A percentile compares a stretch with the other conserved stretches of the same genome.
These are phyloP conservation scores for Lutjanus argentimaculatus DNA, from an alignment of 2,797 vertebrate genomes.

Conservation along the genomic window DNA sequence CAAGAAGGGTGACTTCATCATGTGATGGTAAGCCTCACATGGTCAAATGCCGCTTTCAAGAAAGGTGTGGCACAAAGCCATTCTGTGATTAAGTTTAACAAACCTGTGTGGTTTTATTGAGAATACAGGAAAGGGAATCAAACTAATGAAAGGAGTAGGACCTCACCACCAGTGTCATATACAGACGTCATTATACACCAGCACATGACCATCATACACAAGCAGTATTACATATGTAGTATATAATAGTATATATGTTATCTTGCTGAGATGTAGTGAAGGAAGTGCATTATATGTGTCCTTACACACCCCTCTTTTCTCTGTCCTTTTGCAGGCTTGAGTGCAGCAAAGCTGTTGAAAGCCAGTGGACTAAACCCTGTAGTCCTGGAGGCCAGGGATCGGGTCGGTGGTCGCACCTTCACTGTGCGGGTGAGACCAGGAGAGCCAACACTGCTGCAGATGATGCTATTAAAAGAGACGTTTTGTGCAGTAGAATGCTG, in stretches of 20 bases:
- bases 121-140: not conserved
- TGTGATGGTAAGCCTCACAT: not conserved
- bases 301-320: slow-evolving; percentile 2
- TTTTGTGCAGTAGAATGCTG: not conserved
- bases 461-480: not conserved
- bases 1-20: not conserved
- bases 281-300: not conserved
- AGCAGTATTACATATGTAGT: too few relatives aligned
- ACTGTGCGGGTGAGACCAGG: slow-evolving; percentile 89
- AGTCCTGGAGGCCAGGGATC: slow-evolving; percentile 93
- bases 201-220: not conserved
- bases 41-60: not conserved
- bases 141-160: not conserved
- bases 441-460: not conserved
- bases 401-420: slow-evolving; percentile 96
- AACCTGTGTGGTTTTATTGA: not conserved
- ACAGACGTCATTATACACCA: not conserved
- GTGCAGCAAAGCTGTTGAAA: slow-evolving; percentile 93
- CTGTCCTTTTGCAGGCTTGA: slow-evolving; percentile 87
- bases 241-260: not conserved
- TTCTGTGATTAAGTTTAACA: not conserved
- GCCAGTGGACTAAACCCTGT: slow-evolving; percentile 91
- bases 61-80: not conserved
- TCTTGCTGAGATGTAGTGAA: not conserved
- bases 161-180: not conserved